A percentile compares a stretch with the other conserved stretches of the same genome.
Evolutionary conservation across 2,113 vertebrate genomes (phyloP).

Genomic region (Pituophis catenifer): DNA sequence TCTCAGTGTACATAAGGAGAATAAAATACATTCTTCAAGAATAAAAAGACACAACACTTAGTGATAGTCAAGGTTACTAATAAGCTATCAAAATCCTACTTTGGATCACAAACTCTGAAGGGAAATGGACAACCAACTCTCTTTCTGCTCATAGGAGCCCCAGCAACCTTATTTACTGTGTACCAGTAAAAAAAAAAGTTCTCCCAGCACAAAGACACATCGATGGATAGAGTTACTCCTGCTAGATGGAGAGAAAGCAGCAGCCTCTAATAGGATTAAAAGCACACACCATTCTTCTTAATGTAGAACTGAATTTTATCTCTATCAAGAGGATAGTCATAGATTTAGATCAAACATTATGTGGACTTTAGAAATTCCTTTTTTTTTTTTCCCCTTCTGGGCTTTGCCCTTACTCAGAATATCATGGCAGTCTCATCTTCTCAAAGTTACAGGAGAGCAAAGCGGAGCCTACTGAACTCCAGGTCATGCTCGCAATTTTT

Average conservation of each 20-base stretch:
- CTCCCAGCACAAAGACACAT: background rate
- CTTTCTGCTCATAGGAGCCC: background rate
- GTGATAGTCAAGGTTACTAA: too few species aligned
- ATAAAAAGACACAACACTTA: too few species aligned
- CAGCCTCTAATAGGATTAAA: background rate
- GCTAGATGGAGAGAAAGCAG: background rate
- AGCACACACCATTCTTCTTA: background rate
- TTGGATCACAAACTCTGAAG: background rate
- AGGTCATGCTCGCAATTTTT: slow-evolving; percentile 27
- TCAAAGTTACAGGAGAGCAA: slow-evolving; percentile 12
- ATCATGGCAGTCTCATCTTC: slow-evolving; percentile 25
- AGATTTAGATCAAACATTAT: background rate
- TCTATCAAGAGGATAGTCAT: background rate
- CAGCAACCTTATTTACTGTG: background rate
- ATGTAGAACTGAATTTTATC: background rate
- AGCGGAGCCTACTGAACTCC: background rate
- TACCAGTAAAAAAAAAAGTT: background rate
- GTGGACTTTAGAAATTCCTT: background rate
- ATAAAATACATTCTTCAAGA: too few species aligned
- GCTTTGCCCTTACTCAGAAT: slow-evolving; percentile 40
- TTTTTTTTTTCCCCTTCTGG: background rate
- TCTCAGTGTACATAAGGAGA: too few species aligned
- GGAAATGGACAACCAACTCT: background rate
- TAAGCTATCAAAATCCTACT: too few species aligned
- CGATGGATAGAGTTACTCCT: background rate